A percentile compares a stretch with the other conserved stretches of the same genome.
phyloP scores from a whole-genome alignment of 1,140 invertebrate species.

The Thaumetopoea pityocampa region DNA sequence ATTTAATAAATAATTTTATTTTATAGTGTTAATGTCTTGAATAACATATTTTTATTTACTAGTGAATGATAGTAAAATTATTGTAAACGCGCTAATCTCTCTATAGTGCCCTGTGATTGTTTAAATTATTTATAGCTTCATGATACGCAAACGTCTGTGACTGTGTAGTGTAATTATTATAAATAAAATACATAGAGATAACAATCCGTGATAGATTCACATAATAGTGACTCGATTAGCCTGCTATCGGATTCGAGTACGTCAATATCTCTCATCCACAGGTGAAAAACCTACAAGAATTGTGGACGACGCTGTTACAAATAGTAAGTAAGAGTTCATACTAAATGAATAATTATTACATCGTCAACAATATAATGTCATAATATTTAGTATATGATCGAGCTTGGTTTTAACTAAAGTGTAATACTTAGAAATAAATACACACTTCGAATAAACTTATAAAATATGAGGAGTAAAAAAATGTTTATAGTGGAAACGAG shows the following conservation, averaged over 20 bases:
- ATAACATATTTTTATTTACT: constrained; percentile 73
- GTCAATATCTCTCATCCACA: constrained; percentile 52
- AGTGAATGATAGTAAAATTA: constrained; percentile 74
- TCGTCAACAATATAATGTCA: neutral
- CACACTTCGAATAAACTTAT: constrained; percentile 3
- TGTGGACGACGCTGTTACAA: constrained; percentile 67
- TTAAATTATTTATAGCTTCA: constrained; percentile 61
- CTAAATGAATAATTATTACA: neutral
- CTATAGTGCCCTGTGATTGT: constrained; percentile 69
- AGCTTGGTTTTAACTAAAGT: too few species aligned
- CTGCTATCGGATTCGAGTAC: constrained; percentile 53
- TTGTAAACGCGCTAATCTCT: constrained; percentile 67
- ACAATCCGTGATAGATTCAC: constrained; percentile 54
- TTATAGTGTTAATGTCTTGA: constrained; percentile 71
- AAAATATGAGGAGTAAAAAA: constrained; percentile 29
- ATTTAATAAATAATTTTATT: constrained; percentile 72
- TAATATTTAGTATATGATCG: too few species aligned
- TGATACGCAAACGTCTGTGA: constrained; percentile 54
- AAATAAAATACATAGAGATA: constrained; percentile 24
- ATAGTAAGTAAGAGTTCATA: constrained; percentile 58
- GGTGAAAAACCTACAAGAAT: constrained; percentile 58
- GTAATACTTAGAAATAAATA: neutral
- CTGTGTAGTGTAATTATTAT: constrained; percentile 48
- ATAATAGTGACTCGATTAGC: constrained; percentile 45
- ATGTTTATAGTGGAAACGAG: constrained; percentile 50